phyloP scores from a whole-genome alignment of 2,113 vertebrate species.

The Suncus etruscus region DNA sequence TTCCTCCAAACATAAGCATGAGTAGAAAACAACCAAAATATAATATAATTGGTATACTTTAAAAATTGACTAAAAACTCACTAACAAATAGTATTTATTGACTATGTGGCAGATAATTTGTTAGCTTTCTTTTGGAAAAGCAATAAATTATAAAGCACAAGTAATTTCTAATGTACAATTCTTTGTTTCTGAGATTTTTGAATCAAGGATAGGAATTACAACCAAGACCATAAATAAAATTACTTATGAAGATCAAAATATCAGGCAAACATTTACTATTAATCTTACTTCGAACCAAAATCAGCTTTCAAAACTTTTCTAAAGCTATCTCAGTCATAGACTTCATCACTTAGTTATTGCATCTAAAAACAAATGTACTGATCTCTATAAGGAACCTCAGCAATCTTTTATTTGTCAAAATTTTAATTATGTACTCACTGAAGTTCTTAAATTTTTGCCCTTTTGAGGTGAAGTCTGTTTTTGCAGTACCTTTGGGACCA shows the following conservation, averaged over 20 bases:
- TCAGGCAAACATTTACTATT: background rate
- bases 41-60: background rate
- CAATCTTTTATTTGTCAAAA: slow-evolving; percentile 41
- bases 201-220: slow-evolving; percentile 48
- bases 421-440: slow-evolving; percentile 50
- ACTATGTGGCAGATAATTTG: background rate
- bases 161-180: background rate
- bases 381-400: background rate
- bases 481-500: background rate
- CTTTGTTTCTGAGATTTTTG: slow-evolving; percentile 12
- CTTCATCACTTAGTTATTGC: slow-evolving; percentile 25
- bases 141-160: slow-evolving; percentile 48
- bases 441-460: background rate
- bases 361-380: background rate
- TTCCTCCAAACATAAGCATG: background rate
- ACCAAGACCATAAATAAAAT: slow-evolving; percentile 62
- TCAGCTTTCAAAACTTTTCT: background rate
- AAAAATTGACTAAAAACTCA: background rate
- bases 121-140: slow-evolving; percentile 1
- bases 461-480: slow-evolving; percentile 22
- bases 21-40: background rate
- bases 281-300: background rate
- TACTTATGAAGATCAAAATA: slow-evolving; percentile 52
- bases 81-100: background rate
- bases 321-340: background rate